Conservation (phyloP, 2,888 invertebrate genomes). For the Nysson spinosus region DNA sequence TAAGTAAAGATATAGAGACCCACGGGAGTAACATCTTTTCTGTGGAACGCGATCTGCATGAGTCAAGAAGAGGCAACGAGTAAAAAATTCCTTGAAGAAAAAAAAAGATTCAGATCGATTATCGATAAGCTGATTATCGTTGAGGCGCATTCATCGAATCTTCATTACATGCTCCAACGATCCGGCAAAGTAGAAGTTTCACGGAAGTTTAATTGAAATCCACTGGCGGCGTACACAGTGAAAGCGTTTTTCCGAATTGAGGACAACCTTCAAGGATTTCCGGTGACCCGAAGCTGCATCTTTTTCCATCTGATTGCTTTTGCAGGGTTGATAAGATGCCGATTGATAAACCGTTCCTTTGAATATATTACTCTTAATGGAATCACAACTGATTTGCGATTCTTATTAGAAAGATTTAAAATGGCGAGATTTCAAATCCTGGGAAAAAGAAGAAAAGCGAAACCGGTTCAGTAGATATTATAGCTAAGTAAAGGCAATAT, state of each 20-base stretch:
- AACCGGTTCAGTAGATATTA: no score
- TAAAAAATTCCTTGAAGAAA: background rate
- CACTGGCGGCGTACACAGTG: slow-evolving; percentile 21
- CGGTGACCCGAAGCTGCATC: slow-evolving; percentile 12
- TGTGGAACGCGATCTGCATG: background rate
- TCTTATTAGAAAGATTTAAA: no score
- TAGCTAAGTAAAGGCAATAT: no score
- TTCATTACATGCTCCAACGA: slow-evolving; percentile 63
- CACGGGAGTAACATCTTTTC: background rate
- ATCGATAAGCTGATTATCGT: slow-evolving; percentile 61
- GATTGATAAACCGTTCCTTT: slow-evolving; percentile 1
- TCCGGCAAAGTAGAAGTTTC: slow-evolving; percentile 59
- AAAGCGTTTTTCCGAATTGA: slow-evolving; percentile 56
- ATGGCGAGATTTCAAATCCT: no score
- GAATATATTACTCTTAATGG: no score
- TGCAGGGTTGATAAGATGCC: background rate
- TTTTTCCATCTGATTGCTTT: slow-evolving; percentile 19
- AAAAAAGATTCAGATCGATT: slow-evolving; percentile 38
- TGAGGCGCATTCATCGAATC: slow-evolving; percentile 59
- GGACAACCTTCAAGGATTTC: slow-evolving; percentile 41
- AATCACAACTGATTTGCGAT: no score
- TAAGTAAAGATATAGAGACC: no score
- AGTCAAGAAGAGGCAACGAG: background rate
- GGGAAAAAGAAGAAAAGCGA: no score
- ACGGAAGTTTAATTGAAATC: slow-evolving; percentile 65